These are phyloP conservation scores for Sitta europaea DNA, from an alignment of 2,113 vertebrate genomes.

Conservation along the genomic window DNA sequence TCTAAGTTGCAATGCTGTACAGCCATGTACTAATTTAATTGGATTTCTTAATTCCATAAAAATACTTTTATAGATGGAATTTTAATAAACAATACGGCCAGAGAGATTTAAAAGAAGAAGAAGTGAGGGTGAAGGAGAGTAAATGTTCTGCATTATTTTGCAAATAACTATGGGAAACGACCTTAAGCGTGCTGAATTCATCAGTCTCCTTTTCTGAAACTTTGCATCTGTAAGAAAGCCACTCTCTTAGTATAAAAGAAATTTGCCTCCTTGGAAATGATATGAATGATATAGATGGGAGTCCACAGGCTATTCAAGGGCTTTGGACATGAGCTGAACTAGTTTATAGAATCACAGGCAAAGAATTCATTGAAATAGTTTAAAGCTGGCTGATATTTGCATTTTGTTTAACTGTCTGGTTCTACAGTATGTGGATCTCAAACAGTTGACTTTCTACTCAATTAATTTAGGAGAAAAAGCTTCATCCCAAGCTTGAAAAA, in stretches of 20 bases:
- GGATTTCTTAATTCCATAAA: background rate
- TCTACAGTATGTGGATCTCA: background rate
- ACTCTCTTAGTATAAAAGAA: background rate
- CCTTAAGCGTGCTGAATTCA: background rate
- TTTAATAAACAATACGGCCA: background rate
- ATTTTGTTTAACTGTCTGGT: background rate
- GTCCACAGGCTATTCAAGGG: conserved; percentile 70
- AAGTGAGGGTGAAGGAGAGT: background rate
- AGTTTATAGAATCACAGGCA: conserved; percentile 81
- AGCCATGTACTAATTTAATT: background rate
- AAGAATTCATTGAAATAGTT: background rate
- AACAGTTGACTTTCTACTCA: background rate
- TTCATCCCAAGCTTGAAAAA: background rate
- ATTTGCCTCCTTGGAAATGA: conserved; percentile 68
- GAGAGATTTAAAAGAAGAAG: background rate
- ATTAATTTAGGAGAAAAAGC: background rate
- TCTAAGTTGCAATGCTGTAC: background rate
- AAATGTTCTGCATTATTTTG: background rate
- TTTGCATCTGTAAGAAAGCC: background rate
- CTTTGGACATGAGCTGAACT: conserved; percentile 71
- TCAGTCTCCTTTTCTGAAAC: background rate
- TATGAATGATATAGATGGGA: conserved; percentile 70
- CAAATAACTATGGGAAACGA: background rate
- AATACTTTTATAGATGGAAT: background rate
- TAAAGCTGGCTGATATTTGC: background rate